Evolutionary conservation across 2,113 vertebrate species (phyloP), one percentile per base, ranked within the genome.

Genomic region (Onychostruthus taczanowskii): DNA sequence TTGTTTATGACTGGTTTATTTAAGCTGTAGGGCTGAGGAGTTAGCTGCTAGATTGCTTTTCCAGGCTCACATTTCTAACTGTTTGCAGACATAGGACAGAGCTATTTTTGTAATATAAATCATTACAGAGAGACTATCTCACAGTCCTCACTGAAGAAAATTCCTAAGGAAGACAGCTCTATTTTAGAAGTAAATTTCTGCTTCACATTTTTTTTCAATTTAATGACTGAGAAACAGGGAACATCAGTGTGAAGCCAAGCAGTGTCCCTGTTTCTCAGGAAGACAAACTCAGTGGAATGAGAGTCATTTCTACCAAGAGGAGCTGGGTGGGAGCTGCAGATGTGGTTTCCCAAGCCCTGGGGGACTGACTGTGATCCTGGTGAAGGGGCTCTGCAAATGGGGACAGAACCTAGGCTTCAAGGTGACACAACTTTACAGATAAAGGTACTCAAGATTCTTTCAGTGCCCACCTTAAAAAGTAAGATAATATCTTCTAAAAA

Each of bases 101-200:
- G 85, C 61, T 97, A 95, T 94, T 95, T 95, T 84, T 94, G 72
- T 86, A 62, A 63, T 63, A 63, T 41, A 93, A 90, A 91, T 90
- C 79, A 77, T 83, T 87, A 90, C 53, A 59, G 74, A 89, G 59
- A 58, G 63, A 93, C 16, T 74, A 88, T 94, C 94, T 90, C 90
- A 52, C 47, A 80, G 52, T 88, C 56, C 35, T 22, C 56, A 75
- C 56, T 77, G 82, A 74, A 80, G 64, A 68, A 75, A 93, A 95
- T 77, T 90, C 90, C 92, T 88, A 41, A 77, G 79, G 78, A 93
- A 88, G 67, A 0, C 2, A 86, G 46, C 5, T 80, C 83, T 91
- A 64, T 95, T 95, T 95, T 90, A 81, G 62, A n/a, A 77, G 47
- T 63, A 31, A 79, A 62, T n/a, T 52, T 86, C 67, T 77, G 21